These are phyloP conservation scores for Borostomias antarcticus DNA, from an alignment of 2,797 vertebrate genomes.

Conservation along the genomic window DNA sequence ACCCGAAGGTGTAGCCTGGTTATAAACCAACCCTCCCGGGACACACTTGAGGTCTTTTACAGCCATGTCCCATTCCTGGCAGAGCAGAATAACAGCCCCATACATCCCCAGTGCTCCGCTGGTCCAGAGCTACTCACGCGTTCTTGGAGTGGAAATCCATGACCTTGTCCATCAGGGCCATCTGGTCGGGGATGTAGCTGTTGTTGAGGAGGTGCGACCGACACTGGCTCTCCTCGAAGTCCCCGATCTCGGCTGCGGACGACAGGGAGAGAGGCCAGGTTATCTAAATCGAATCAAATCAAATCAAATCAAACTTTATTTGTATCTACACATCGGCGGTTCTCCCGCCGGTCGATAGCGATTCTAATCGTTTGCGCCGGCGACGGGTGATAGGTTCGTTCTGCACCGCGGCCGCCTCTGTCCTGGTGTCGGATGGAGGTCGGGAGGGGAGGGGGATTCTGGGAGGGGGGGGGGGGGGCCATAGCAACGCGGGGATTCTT, in stretches of 20 bases:
- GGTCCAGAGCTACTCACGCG: conserved; percentile 77
- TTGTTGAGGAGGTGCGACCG: conserved; percentile 94
- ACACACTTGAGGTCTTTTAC: conserved; percentile 38
- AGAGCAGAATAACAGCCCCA: conserved; percentile 30
- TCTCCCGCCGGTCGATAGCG: background rate
- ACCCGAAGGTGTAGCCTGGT: conserved; percentile 51
- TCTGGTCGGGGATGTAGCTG: conserved; percentile 96
- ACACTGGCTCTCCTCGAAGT: conserved; percentile 94
- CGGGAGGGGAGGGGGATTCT: too few relatives aligned
- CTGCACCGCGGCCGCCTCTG: too few relatives aligned
- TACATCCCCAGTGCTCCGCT: background rate
- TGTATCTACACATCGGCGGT: background rate
- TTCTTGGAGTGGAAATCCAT: conserved; percentile 94
- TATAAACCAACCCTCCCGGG: conserved; percentile 44
- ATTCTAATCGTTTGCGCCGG: background rate
- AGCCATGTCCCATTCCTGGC: conserved; percentile 45
- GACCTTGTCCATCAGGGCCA: conserved; percentile 93
- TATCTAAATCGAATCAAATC: background rate
- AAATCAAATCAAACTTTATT: background rate
- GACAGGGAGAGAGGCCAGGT: conserved; percentile 16
- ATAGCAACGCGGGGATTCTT: conserved; percentile 65
- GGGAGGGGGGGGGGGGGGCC: too few relatives aligned
- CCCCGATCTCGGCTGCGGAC: conserved; percentile 91
- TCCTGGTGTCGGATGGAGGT: too few relatives aligned
- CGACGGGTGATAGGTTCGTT: too few relatives aligned